Conservation (phyloP, 2,113 vertebrate genomes). For the Rhagologus leucostigma region DNA sequence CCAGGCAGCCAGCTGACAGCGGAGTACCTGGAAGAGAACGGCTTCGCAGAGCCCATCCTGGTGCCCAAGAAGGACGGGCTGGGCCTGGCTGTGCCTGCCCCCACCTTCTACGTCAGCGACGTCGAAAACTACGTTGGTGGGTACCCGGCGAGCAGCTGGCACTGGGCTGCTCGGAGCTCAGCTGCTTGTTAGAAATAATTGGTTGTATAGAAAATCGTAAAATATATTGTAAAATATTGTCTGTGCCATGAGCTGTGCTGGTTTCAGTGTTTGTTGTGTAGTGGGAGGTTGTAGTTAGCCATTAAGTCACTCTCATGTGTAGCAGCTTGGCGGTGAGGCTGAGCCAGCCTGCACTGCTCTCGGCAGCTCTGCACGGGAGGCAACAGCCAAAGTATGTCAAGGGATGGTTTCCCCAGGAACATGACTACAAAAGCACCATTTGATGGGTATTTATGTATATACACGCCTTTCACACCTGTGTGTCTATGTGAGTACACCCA, state of each 20-base stretch:
- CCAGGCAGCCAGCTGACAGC: slow-evolving; percentile 84
- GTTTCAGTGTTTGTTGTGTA: neutral
- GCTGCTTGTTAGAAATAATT: neutral
- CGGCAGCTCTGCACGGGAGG: neutral
- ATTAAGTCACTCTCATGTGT: neutral
- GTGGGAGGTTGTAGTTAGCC: neutral
- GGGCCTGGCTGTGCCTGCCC: slow-evolving; percentile 87
- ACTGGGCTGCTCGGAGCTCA: neutral
- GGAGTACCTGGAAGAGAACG: slow-evolving; percentile 90
- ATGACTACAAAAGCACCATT: neutral
- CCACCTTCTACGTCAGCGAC: slow-evolving; percentile 97
- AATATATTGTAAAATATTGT: neutral
- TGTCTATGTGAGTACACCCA: neutral
- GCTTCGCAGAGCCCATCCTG: slow-evolving; percentile 92
- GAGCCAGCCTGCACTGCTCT: neutral
- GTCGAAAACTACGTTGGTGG: slow-evolving; percentile 96
- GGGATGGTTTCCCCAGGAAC: neutral
- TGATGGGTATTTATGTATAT: neutral
- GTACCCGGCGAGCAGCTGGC: slow-evolving; percentile 13
- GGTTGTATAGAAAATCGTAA: neutral
- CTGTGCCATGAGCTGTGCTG: neutral
- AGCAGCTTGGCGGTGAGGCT: neutral
- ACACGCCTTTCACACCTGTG: fast-evolving
- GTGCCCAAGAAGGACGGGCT: slow-evolving; percentile 94
- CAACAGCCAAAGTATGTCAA: neutral